Conservation (phyloP, 2,113 vertebrate species). For the Octodon degus region DNA sequence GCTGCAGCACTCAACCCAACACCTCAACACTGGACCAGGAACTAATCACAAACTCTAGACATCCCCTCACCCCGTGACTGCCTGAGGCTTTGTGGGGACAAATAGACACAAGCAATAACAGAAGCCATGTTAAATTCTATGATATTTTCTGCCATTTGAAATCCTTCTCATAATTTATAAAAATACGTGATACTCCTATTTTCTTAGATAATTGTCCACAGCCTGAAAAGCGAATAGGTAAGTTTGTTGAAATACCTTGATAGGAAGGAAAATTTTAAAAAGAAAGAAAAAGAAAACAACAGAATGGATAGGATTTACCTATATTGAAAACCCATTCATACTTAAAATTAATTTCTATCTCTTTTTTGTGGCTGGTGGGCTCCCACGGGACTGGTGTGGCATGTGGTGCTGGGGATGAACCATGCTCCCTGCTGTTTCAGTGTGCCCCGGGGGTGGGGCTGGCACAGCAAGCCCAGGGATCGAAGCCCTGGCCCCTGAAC, state of each 20-base stretch:
- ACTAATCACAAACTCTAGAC: too few species aligned
- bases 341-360: conserved; percentile 29
- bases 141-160: not conserved
- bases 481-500: too few species aligned
- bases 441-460: too few species aligned
- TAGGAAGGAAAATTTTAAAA: conserved; percentile 1
- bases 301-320: not conserved
- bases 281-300: not conserved
- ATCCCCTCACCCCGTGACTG: too few species aligned
- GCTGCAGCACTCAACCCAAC: too few species aligned
- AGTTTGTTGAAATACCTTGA: not conserved
- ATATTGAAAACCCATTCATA: not conserved
- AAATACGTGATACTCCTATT: not conserved
- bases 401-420: too few species aligned
- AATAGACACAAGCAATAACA: too few species aligned
- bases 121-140: not conserved
- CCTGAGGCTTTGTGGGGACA: too few species aligned
- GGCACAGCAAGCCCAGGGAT: too few species aligned
- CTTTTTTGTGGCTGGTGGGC: not conserved
- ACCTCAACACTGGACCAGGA: too few species aligned
- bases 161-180: not conserved
- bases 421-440: too few species aligned
- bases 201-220: not conserved
- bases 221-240: not conserved
- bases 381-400: too few species aligned